Base-by-base conservation (phyloP, 2,888 invertebrate species). In the Acleris cristana region DNA sequence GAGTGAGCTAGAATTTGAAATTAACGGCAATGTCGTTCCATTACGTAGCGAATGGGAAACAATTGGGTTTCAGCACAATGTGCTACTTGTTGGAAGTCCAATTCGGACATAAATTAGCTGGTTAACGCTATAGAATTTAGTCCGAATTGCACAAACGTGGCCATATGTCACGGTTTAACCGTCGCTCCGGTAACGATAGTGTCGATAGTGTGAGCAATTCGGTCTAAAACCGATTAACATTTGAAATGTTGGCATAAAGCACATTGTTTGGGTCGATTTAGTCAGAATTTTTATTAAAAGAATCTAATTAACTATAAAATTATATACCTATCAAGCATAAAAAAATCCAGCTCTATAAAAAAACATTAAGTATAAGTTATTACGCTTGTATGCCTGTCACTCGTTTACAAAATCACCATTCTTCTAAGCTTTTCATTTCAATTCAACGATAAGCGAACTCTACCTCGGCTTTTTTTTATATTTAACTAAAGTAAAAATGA, bases 31-130 rank as follows among this genome's bases (percentile, higher is more conserved):
- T 65, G 49, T 34, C 65, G 23, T 48, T 44, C 34, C 19, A 55
- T 54, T 59, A 65, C 19, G 55, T 26, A 12, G 51, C 40, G 8
- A 65, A 30, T 61, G 23, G 61, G 56, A 52, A 61, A 66, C 56
- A 66, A 66, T 66, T 57, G 30, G 21, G 49, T 40, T 60, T 4
- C 53, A 34, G 18, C 49, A 52, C 21, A 26, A 8, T 49, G 56
- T 23, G 26, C 26, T 55, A 49, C 30, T 21, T 58, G 48, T 26
- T 26, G 58, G 48, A 26, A n/a, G 48, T 48, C 55, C 26, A 44
- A 60, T 62, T 57, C 30, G 26, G 30, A 56, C 52, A 61, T 52
- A 66, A 62, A 62, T 66, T 62, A 62, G 61, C 52, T 34, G 66
- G 44, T 60, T 55, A 49, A 49, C 12, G 51, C 26, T 45, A 21